phyloP scores from a whole-genome alignment of 1,140 invertebrate species.

The Papilio polytes region DNA sequence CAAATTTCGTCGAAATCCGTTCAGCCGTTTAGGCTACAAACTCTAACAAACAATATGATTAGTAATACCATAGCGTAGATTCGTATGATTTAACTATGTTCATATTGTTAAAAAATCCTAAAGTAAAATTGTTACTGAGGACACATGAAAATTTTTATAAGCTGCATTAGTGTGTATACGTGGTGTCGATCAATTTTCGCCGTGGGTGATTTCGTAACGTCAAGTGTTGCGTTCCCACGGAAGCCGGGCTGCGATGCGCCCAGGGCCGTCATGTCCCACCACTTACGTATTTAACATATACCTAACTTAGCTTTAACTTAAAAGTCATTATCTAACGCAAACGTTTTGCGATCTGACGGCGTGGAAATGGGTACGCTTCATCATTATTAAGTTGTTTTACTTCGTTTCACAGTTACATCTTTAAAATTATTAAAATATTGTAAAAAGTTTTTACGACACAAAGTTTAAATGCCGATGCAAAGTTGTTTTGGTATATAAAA shows the following conservation, averaged over 20 bases:
- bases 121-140: background rate
- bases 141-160: background rate
- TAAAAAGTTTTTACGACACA: slow-evolving; percentile 13
- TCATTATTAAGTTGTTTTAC: slow-evolving; percentile 46
- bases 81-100: too few species aligned
- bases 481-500: slow-evolving; percentile 10
- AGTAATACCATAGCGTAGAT: background rate
- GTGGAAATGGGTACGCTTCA: slow-evolving; percentile 79
- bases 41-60: too few species aligned
- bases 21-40: too few species aligned
- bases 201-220: slow-evolving; percentile 77
- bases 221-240: slow-evolving; percentile 80
- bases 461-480: slow-evolving; percentile 1
- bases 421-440: slow-evolving; percentile 20
- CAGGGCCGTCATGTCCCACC: slow-evolving; percentile 78
- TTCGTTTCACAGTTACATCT: slow-evolving; percentile 7
- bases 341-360: slow-evolving; percentile 67
- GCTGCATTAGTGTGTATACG: slow-evolving; percentile 31
- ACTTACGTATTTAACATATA: slow-evolving; percentile 82
- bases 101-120: background rate
- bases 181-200: slow-evolving; percentile 81
- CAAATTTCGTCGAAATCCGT: too few species aligned
- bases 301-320: slow-evolving; percentile 74
- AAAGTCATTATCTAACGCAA: slow-evolving; percentile 80
- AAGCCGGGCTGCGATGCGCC: slow-evolving; percentile 75